Conservation (phyloP, 2,797 vertebrate genomes). For the Neosilurus mollespiculum region DNA sequence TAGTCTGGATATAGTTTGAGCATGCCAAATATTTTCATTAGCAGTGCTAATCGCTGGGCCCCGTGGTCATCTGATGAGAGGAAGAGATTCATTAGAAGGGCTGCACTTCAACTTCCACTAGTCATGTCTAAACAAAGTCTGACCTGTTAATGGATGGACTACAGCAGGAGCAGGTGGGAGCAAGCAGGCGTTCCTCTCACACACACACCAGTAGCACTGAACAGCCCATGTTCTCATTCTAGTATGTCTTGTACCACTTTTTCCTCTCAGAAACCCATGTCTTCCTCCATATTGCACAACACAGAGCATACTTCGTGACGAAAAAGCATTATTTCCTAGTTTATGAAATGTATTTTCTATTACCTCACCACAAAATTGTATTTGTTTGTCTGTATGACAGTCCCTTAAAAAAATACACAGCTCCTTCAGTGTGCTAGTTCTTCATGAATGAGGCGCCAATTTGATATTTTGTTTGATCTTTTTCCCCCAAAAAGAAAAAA, state of each 20-base stretch:
- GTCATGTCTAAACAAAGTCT: constrained; percentile 44
- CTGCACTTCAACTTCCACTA: constrained; percentile 42
- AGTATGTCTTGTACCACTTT: background rate
- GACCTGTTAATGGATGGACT: constrained; percentile 41
- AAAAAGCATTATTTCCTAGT: background rate
- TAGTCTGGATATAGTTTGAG: constrained; percentile 48
- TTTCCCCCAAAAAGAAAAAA: background rate
- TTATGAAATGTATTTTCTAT: background rate
- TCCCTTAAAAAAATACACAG: background rate
- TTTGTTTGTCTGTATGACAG: background rate
- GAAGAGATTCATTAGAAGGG: constrained; percentile 56
- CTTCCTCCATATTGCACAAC: background rate
- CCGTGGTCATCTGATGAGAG: constrained; percentile 50
- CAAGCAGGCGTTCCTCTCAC: constrained; percentile 7
- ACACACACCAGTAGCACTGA: constrained; percentile 28
- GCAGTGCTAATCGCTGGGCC: constrained; percentile 51
- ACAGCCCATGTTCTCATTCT: background rate
- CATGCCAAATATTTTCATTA: constrained; percentile 58
- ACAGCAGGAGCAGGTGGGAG: constrained; percentile 42
- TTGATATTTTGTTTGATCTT: background rate
- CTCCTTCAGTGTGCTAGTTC: background rate
- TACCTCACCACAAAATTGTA: background rate
- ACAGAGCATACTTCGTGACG: background rate
- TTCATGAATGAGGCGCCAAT: background rate
- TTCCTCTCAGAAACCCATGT: background rate